Conservation (phyloP, 2,797 vertebrate species). For the Paedocypris micromegethes region DNA sequence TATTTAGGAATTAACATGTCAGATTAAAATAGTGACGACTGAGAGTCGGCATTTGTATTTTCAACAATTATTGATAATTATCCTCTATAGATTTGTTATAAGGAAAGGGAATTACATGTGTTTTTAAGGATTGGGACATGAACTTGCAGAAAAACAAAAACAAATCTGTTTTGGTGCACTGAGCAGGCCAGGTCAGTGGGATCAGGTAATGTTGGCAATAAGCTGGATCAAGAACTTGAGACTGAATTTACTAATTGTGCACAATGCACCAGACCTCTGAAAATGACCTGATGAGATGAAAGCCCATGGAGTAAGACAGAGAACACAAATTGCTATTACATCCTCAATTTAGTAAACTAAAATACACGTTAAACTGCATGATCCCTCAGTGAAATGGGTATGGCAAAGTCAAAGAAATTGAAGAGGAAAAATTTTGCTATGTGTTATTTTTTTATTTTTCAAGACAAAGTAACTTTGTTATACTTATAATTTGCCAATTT, state of each 20-base stretch:
- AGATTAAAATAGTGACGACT: neutral
- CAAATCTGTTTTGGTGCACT: constrained; percentile 24
- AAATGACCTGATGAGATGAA: constrained; percentile 56
- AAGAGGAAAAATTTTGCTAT: too few species aligned
- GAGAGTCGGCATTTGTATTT: neutral
- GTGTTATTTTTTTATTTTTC: too few species aligned
- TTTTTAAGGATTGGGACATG: neutral
- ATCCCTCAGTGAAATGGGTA: too few species aligned
- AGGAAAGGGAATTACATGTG: neutral
- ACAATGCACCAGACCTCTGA: constrained; percentile 49
- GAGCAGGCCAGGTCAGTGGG: constrained; percentile 32
- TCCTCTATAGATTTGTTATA: too few species aligned
- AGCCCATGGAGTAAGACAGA: neutral
- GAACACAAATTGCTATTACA: neutral
- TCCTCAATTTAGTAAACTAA: neutral
- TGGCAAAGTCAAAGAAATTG: too few species aligned
- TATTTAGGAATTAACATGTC: neutral
- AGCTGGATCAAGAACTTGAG: constrained; percentile 61
- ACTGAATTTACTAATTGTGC: constrained; percentile 53
- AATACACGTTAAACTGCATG: neutral
- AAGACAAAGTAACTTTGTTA: too few species aligned
- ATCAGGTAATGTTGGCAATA: constrained; percentile 47
- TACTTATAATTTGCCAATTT: too few species aligned
- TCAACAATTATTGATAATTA: neutral
- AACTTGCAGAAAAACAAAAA: neutral